phyloP scores from a whole-genome alignment of 2,113 vertebrate species.

The Phoenicopterus ruber region DNA sequence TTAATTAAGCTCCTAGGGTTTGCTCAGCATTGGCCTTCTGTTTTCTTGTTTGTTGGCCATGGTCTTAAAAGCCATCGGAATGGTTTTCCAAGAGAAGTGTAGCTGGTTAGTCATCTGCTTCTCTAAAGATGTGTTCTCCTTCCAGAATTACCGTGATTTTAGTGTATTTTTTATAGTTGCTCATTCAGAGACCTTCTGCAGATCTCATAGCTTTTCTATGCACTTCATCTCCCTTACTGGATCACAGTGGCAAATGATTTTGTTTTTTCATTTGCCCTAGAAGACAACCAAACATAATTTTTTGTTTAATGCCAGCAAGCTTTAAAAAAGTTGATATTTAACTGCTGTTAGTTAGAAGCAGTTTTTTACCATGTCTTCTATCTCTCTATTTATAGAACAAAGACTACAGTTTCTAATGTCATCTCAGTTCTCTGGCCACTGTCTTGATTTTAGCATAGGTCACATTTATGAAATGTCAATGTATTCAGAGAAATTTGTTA shows the following conservation, averaged over 20 bases:
- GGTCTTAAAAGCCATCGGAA: neutral
- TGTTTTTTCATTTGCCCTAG: neutral
- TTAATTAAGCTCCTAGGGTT: neutral
- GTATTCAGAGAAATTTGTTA: neutral
- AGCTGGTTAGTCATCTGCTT: neutral
- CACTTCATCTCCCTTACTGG: neutral
- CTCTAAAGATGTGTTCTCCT: neutral
- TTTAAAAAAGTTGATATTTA: neutral
- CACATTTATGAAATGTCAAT: conserved; percentile 45
- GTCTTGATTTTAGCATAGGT: conserved; percentile 34
- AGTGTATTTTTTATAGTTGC: neutral
- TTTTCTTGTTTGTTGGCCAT: neutral
- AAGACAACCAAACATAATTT: neutral
- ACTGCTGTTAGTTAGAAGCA: neutral
- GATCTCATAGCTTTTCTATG: neutral
- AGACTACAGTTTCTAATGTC: neutral
- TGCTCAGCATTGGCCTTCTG: neutral
- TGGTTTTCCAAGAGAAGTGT: neutral
- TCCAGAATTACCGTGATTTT: neutral
- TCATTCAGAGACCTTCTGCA: neutral
- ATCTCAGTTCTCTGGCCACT: neutral
- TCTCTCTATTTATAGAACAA: conserved; percentile 18
- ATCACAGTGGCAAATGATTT: neutral
- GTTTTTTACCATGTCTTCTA: neutral
- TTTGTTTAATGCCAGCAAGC: conserved; percentile 4